Evolutionary conservation across 2,888 invertebrate species (phyloP).

Genomic region (Teinopalpus imperialis): DNA sequence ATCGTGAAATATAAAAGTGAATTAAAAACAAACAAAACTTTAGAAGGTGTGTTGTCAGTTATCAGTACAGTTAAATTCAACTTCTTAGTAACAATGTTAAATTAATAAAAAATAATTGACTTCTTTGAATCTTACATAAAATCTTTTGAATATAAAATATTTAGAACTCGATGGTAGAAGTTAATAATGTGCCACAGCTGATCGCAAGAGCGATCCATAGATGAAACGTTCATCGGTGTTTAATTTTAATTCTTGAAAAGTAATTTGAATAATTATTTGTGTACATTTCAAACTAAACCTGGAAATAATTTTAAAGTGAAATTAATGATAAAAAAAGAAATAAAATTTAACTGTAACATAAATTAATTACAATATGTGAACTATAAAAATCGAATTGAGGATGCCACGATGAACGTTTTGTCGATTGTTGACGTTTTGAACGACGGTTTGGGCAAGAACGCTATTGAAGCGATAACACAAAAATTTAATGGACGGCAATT

Average conservation of each 20-base stretch:
- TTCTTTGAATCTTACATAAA: no score
- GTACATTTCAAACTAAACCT: neutral
- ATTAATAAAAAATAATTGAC: constrained; percentile 5
- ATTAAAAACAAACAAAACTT: constrained; percentile 24
- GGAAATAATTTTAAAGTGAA: neutral
- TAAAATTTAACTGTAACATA: constrained; percentile 7
- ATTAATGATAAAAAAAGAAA: constrained; percentile 9
- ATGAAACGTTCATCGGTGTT: constrained; percentile 54
- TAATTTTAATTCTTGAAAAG: constrained; percentile 18
- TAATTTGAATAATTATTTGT: neutral
- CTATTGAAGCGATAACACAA: constrained; percentile 60
- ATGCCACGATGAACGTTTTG: constrained; percentile 61
- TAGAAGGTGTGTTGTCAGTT: constrained; percentile 36
- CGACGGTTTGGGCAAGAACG: constrained; percentile 53
- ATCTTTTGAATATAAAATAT: constrained; percentile 11
- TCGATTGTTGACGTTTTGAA: constrained; percentile 61
- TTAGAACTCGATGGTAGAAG: constrained; percentile 12
- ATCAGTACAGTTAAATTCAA: constrained; percentile 3
- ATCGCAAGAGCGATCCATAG: constrained; percentile 48
- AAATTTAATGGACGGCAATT: constrained; percentile 31
- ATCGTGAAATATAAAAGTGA: constrained; percentile 31
- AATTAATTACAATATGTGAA: constrained; percentile 5
- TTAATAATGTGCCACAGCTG: constrained; percentile 50
- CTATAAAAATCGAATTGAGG: constrained; percentile 25
- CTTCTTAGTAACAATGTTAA: neutral